Evolutionary conservation across 2,113 vertebrate genomes (phyloP).

Genomic region (Chloroceryle aenea): DNA sequence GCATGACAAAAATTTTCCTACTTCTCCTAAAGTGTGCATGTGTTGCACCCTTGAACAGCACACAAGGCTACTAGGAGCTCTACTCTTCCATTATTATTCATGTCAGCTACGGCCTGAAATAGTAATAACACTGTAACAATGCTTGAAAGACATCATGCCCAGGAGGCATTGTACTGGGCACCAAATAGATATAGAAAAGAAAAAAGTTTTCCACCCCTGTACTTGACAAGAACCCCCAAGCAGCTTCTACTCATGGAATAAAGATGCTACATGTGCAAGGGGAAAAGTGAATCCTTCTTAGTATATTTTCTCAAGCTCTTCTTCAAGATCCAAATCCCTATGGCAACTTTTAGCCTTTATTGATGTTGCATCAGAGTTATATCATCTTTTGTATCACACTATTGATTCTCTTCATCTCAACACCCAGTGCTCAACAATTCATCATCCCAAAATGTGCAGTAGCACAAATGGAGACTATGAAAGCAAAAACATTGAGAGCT

Average conservation of each 20-base stretch:
- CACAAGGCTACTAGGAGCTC: not conserved
- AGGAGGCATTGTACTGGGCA: not conserved
- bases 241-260: not conserved
- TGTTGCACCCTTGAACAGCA: not conserved
- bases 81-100: not conserved
- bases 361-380: slow-evolving; percentile 48
- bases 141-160: fast-evolving
- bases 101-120: not conserved
- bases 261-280: not conserved
- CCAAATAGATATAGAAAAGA: not conserved
- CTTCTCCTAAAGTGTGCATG: not conserved
- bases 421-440: not conserved
- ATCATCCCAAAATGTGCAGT: slow-evolving; percentile 26
- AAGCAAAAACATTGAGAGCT: slow-evolving; percentile 21
- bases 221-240: not conserved
- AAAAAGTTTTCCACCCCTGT: not conserved
- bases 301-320: slow-evolving; percentile 13
- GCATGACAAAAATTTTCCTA: not conserved
- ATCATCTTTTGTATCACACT: slow-evolving; percentile 39
- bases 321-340: slow-evolving; percentile 43
- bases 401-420: slow-evolving; percentile 35
- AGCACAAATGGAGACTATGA: slow-evolving; percentile 14
- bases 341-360: slow-evolving; percentile 47
- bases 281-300: not conserved
- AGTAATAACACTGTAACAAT: not conserved